These are phyloP conservation scores for Meloidogyne exigua DNA, from an alignment of 1,140 invertebrate genomes.

Conservation along the genomic window DNA sequence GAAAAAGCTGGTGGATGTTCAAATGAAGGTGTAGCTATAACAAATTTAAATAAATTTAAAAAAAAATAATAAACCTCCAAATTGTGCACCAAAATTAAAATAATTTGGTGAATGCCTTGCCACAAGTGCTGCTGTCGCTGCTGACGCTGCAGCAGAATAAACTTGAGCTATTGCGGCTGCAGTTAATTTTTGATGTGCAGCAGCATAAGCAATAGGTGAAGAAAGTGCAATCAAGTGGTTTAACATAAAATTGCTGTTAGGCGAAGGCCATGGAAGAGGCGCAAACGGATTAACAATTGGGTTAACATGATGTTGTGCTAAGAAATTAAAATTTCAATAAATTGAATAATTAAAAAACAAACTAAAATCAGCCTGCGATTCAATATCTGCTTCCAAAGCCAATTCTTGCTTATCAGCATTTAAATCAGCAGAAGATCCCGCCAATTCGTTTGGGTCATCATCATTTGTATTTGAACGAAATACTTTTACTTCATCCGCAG, in stretches of 20 bases:
- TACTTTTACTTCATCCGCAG: constrained; percentile 28
- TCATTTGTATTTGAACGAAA: constrained; percentile 16
- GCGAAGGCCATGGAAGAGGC: constrained; percentile 16
- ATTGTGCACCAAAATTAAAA: constrained; percentile 12
- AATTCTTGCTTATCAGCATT: constrained; percentile 22
- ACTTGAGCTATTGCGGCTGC: neutral
- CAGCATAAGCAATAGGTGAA: constrained; percentile 19
- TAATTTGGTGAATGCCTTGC: constrained; percentile 25
- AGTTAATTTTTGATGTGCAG: constrained; percentile 7
- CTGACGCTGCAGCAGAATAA: constrained; percentile 12
- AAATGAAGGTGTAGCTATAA: neutral
- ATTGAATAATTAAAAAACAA: neutral
- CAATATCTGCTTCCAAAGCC: constrained; percentile 22
- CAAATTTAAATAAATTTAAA: neutral
- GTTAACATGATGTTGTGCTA: constrained; percentile 5
- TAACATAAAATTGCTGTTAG: constrained; percentile 21
- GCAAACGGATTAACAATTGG: constrained; percentile 9
- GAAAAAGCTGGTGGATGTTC: constrained; percentile 17
- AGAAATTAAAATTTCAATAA: neutral
- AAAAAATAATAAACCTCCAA: neutral
- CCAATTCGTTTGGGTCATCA: constrained; percentile 18
- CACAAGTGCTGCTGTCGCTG: constrained; percentile 18
- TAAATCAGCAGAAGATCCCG: constrained; percentile 20
- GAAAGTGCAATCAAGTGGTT: neutral
- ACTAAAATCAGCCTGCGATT: constrained; percentile 11